Conservation (phyloP, 30 jellyfish, hydroid and myxozoan species). For the Hydractinia echinata region DNA sequence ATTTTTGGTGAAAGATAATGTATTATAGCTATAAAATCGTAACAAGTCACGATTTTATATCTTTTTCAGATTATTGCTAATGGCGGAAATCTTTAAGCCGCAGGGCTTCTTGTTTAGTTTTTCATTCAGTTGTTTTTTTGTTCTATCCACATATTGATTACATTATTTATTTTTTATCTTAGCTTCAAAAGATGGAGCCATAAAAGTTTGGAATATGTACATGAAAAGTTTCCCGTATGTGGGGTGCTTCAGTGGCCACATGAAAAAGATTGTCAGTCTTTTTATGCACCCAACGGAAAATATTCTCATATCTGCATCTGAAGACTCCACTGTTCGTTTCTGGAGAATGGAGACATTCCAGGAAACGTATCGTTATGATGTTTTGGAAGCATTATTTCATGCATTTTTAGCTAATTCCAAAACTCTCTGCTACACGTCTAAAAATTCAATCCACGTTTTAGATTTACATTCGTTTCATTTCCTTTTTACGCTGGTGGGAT, state of each 20-base stretch:
- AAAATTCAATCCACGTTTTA: conserved; percentile 32
- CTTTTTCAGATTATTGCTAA: too few species aligned
- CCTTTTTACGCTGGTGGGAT: conserved; percentile 61
- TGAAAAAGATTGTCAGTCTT: conserved; percentile 37
- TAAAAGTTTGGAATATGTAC: conserved; percentile 81
- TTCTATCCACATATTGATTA: too few species aligned
- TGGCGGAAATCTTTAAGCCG: too few species aligned
- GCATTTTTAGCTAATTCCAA: conserved; percentile 34
- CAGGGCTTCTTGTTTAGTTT: too few species aligned
- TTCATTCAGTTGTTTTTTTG: too few species aligned
- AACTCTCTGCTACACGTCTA: conserved; percentile 53
- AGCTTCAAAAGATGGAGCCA: conserved; percentile 85
- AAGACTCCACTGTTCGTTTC: conserved; percentile 78
- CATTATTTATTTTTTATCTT: background rate
- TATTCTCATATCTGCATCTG: conserved; percentile 62
- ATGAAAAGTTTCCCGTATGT: conserved; percentile 68
- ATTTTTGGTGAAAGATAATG: too few species aligned
- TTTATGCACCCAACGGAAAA: conserved; percentile 50
- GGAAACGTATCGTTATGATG: conserved; percentile 71
- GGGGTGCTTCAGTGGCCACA: conserved; percentile 83
- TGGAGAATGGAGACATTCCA: conserved; percentile 88
- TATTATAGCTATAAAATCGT: too few species aligned
- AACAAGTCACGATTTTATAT: too few species aligned
- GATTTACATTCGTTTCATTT: conserved; percentile 57
- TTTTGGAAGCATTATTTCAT: conserved; percentile 42